phyloP scores from a whole-genome alignment of 2,113 vertebrate genomes.

The Tyto alba region DNA sequence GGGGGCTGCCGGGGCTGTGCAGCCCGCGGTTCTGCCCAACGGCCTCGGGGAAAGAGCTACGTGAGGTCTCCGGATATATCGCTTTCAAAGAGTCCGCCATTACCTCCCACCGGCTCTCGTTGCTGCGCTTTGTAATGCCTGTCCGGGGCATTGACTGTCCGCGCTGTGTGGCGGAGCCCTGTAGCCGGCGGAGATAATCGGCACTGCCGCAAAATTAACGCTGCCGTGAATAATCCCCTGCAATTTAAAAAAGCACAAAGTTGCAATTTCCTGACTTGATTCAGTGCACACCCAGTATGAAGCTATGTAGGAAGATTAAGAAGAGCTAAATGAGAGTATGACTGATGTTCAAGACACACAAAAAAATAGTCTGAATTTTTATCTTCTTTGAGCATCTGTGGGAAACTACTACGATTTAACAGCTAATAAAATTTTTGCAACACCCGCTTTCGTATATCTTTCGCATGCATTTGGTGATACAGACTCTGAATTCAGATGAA shows the following conservation, averaged over 20 bases:
- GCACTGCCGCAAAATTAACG: fast-evolving
- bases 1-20: not conserved
- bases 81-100: fast-evolving
- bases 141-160: fast-evolving
- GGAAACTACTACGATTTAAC: not conserved
- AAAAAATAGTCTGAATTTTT: not conserved
- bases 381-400: not conserved
- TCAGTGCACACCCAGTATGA: fast-evolving
- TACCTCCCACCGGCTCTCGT: fast-evolving
- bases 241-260: fast-evolving
- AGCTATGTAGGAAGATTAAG: not conserved
- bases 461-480: fast-evolving
- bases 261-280: fast-evolving
- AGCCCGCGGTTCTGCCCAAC: no score
- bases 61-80: fast-evolving
- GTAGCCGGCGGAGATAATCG: no score
- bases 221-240: fast-evolving
- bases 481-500: not conserved
- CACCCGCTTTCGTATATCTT: fast-evolving
- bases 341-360: not conserved
- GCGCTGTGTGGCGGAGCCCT: fast-evolving
- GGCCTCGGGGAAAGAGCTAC: not conserved
- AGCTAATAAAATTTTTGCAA: not conserved
- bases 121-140: fast-evolving
- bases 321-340: fast-evolving